Evolutionary conservation across 2,888 invertebrate species (phyloP).

Genomic region (Digitonthophagus gazella): DNA sequence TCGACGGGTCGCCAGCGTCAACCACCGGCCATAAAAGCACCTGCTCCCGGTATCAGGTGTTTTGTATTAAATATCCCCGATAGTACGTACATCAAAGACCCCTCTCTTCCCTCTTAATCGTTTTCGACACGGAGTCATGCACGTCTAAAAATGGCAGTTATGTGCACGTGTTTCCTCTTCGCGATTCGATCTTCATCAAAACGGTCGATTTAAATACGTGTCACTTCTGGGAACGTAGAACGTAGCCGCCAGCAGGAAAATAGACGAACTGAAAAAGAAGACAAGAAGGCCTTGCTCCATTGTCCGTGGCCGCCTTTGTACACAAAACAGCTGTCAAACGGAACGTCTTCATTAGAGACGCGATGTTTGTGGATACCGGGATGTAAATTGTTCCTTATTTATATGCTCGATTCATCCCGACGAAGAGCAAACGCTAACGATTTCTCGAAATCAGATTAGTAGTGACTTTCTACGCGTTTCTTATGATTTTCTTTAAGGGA

Average conservation of each 20-base stretch:
- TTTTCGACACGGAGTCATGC: not conserved
- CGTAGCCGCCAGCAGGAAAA: no score
- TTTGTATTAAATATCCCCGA: not conserved
- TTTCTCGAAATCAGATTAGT: conserved; percentile 8
- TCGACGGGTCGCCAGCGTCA: not conserved
- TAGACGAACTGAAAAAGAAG: no score
- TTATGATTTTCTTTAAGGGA: no score
- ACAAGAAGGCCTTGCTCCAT: not conserved
- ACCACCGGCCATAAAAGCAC: not conserved
- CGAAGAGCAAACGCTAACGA: conserved; percentile 1
- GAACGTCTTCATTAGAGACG: conserved; percentile 4
- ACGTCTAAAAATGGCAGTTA: not conserved
- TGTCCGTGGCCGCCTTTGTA: not conserved
- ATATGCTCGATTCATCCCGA: not conserved
- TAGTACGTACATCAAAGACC: not conserved
- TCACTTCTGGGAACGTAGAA: not conserved
- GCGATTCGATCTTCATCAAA: not conserved
- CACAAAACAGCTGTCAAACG: conserved; percentile 11
- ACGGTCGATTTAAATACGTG: not conserved
- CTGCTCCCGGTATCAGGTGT: not conserved
- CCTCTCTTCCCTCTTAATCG: not conserved
- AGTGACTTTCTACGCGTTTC: no score
- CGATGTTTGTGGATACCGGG: not conserved
- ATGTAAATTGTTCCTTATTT: conserved; percentile 10
- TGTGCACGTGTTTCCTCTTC: not conserved